Evolutionary conservation across 1,140 invertebrate species (phyloP).

Genomic region (Saxidomus purpurata): DNA sequence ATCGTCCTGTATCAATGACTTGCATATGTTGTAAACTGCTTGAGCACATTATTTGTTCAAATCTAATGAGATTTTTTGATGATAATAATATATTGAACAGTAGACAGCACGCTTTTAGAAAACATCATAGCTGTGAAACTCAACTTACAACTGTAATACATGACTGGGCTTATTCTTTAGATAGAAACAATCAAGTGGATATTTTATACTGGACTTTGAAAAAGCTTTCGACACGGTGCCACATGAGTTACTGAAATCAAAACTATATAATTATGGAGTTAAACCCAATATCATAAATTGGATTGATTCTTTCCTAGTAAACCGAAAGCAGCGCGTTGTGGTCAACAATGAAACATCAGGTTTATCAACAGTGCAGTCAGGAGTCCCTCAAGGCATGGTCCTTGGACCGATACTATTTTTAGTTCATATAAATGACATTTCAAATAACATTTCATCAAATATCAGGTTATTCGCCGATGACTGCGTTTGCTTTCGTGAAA

Average conservation of each 20-base stretch:
- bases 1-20: too few species aligned
- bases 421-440: constrained; percentile 71
- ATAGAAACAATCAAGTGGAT: too few species aligned
- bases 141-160: too few species aligned
- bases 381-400: constrained; percentile 70
- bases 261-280: background rate
- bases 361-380: constrained; percentile 46
- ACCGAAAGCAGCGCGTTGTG: constrained; percentile 59
- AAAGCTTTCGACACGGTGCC: background rate
- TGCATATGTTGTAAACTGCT: too few species aligned
- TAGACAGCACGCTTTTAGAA: too few species aligned
- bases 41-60: too few species aligned
- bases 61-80: too few species aligned
- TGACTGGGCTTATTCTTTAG: too few species aligned
- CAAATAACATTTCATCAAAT: background rate
- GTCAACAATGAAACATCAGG: constrained; percentile 50
- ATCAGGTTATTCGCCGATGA: constrained; percentile 65
- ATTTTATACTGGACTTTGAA: too few species aligned
- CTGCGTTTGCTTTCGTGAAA: constrained; percentile 45
- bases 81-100: too few species aligned
- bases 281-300: constrained; percentile 9
- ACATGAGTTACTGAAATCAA: background rate
- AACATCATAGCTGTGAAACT: too few species aligned
- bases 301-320: constrained; percentile 61
- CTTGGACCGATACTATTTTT: constrained; percentile 71